Evolutionary conservation across 2,888 invertebrate genomes (phyloP).

Genomic region (Drosophila pseudotakahashii): DNA sequence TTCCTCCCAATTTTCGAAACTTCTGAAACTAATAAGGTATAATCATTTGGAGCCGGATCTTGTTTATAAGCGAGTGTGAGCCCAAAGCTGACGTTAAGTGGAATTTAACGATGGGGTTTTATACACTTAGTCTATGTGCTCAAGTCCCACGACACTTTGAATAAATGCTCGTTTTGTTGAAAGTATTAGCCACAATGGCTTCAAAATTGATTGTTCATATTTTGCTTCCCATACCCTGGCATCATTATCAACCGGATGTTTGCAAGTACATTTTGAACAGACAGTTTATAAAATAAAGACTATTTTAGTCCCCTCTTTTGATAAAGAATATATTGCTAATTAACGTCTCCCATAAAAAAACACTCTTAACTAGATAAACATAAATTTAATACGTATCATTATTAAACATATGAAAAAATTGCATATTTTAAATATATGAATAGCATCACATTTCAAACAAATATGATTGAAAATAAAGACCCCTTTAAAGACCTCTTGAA

Average conservation of each 20-base stretch:
- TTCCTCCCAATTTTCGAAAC: background rate
- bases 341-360: no score
- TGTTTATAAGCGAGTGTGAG: background rate
- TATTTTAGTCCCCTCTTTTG: no score
- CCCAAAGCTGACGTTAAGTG: constrained; percentile 8
- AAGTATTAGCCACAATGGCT: background rate
- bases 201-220: background rate
- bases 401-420: no score
- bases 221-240: constrained; percentile 8
- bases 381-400: no score
- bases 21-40: background rate
- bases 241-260: constrained; percentile 1
- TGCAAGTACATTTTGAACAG: no score
- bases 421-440: no score
- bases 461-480: no score
- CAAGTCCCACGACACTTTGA: background rate
- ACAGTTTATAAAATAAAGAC: no score
- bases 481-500: background rate
- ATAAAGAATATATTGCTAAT: no score
- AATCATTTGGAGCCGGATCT: constrained; percentile 11
- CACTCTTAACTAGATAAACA: no score
- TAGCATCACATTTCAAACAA: no score
- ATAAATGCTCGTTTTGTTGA: background rate
- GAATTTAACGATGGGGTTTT: background rate
- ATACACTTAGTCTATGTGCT: background rate